Conservation (phyloP, 2,888 invertebrate genomes). For the Zele albiditarsus region DNA sequence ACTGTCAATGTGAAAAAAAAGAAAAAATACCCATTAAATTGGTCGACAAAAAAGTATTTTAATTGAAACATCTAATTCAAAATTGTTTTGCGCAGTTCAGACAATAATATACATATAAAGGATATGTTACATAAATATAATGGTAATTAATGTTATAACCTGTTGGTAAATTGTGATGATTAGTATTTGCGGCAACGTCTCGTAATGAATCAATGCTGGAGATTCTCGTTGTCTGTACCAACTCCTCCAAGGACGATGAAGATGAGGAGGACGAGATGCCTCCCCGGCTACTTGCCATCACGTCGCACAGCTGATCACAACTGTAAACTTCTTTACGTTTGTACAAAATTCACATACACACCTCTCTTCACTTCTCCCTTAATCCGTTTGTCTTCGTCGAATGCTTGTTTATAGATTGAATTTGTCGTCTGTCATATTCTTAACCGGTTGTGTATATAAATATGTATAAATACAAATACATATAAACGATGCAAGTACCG, state of each 20-base stretch:
- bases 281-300: conserved; percentile 55
- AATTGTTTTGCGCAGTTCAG: too few relatives aligned
- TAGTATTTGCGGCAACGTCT: conserved; percentile 46
- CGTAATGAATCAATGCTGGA: conserved; percentile 22
- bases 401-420: conserved; percentile 16
- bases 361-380: background rate
- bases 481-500: background rate
- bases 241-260: conserved; percentile 49
- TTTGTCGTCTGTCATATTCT: conserved; percentile 10
- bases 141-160: background rate
- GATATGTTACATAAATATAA: background rate
- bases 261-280: conserved; percentile 54
- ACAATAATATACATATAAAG: too few relatives aligned
- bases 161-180: conserved; percentile 33
- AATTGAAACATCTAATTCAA: background rate
- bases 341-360: background rate
- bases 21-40: background rate
- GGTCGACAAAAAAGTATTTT: background rate
- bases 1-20: conserved; percentile 72
- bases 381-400: conserved; percentile 3
- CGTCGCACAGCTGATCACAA: conserved; percentile 20
- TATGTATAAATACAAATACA: conserved; percentile 5
- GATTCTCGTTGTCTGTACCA: conserved; percentile 11
- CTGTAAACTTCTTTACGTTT: conserved; percentile 1
- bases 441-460: conserved; percentile 8